A percentile compares a stretch with the other conserved stretches of the same genome.
These are phyloP conservation scores for Vicugna pacos DNA, from an alignment of 2,113 vertebrate species.

Conservation along the genomic window DNA sequence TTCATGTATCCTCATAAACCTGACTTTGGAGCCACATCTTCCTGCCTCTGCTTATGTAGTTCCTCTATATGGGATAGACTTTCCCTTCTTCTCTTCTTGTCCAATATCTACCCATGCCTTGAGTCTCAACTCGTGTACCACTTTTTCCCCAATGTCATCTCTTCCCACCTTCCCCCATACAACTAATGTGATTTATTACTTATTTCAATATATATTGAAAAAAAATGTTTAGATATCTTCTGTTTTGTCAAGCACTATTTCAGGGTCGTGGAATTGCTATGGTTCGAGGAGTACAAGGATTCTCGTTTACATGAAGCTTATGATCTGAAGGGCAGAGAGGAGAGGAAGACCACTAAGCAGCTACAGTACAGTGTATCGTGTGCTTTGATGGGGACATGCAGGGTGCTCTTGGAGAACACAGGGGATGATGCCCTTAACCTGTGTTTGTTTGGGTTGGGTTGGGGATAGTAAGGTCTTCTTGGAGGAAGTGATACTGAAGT, in stretches of 20 bases:
- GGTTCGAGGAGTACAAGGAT: background rate
- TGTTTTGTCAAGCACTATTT: background rate
- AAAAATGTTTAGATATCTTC: background rate
- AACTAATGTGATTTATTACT: slow-evolving; percentile 6
- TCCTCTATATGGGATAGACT: background rate
- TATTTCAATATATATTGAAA: background rate
- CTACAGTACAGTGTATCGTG: no score
- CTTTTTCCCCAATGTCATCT: background rate
- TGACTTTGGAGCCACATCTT: background rate
- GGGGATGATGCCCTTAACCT: background rate
- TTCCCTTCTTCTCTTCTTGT: background rate
- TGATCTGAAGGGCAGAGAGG: background rate
- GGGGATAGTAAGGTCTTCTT: background rate
- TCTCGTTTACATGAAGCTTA: background rate
- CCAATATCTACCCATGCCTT: background rate
- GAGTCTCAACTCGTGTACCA: background rate
- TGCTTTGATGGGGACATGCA: background rate
- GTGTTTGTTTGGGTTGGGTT: background rate
- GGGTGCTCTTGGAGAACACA: background rate
- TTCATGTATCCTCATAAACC: background rate
- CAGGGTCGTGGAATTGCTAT: background rate
- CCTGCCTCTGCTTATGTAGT: background rate
- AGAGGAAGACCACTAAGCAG: background rate
- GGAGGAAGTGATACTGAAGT: background rate
- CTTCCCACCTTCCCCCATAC: background rate